Conservation (phyloP, 2,888 invertebrate species). For the Parnassius orleans region DNA sequence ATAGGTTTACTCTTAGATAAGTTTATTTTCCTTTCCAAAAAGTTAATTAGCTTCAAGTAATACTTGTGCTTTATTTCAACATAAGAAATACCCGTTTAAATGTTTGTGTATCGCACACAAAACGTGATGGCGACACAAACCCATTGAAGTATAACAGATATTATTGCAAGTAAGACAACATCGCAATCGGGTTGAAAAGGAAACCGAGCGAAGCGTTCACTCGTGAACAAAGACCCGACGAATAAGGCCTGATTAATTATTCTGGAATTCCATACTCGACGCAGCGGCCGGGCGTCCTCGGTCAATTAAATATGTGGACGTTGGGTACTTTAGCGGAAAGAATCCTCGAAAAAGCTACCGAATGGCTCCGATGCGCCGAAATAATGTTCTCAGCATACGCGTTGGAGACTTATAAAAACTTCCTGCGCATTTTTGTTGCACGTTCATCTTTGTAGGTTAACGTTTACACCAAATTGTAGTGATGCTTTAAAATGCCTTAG, state of each 20-base stretch:
- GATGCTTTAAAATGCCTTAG: neutral
- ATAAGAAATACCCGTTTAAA: neutral
- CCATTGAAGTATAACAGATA: slow-evolving; percentile 16
- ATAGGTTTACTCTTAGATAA: too few species aligned
- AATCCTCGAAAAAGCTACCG: neutral
- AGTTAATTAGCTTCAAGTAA: too few species aligned
- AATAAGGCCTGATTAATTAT: slow-evolving; percentile 18
- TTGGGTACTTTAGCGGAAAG: neutral
- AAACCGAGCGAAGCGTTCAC: slow-evolving; percentile 6
- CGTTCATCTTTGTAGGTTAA: slow-evolving; percentile 6
- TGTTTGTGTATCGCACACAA: neutral
- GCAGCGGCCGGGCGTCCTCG: slow-evolving; percentile 5
- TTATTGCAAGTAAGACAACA: slow-evolving; percentile 10
- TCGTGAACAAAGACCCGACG: slow-evolving; percentile 15
- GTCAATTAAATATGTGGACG: neutral
- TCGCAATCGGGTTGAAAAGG: slow-evolving; percentile 8
- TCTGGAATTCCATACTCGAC: slow-evolving; percentile 9
- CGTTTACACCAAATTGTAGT: slow-evolving; percentile 9
- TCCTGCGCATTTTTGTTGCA: neutral
- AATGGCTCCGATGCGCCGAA: neutral
- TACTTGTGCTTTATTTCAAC: too few species aligned
- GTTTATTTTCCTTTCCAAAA: too few species aligned
- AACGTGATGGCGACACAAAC: slow-evolving; percentile 1
- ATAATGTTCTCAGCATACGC: neutral
- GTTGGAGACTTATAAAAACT: neutral